Conservation (phyloP, 2,888 invertebrate species). For the Gnatocerus cornutus region DNA sequence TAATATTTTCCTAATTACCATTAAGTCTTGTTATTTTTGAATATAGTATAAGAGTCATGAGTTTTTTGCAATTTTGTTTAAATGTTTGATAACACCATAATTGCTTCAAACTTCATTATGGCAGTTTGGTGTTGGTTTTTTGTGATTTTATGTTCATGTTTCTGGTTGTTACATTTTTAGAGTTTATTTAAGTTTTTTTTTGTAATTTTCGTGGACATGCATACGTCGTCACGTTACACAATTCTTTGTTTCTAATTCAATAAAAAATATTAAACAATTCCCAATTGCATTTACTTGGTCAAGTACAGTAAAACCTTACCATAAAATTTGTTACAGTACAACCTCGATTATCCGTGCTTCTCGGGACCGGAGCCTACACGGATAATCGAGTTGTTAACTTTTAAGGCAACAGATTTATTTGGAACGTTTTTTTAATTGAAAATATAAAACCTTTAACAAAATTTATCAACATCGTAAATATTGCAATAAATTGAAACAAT, state of each 20-base stretch:
- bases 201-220: slow-evolving; percentile 9
- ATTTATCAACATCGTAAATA: no score
- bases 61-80: slow-evolving; percentile 37
- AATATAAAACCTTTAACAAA: no score
- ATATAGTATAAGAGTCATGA: slow-evolving; percentile 19
- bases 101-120: slow-evolving; percentile 14
- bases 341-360: no score
- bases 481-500: no score
- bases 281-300: slow-evolving; percentile 11
- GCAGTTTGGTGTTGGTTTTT: slow-evolving; percentile 18
- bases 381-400: no score
- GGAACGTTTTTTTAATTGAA: no score
- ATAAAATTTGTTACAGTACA: no score
- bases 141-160: slow-evolving; percentile 31
- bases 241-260: slow-evolving; percentile 37
- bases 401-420: no score
- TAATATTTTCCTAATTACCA: slow-evolving; percentile 23
- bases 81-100: slow-evolving; percentile 25
- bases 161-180: slow-evolving; percentile 36
- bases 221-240: slow-evolving; percentile 17
- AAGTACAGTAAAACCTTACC: no score
- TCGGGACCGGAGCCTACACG: no score
- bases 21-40: slow-evolving; percentile 26
- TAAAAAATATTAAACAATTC: slow-evolving; percentile 28
- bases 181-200: slow-evolving; percentile 41